Base-by-base conservation (phyloP, 2,113 vertebrate species). In the Scomber scombrus region DNA sequence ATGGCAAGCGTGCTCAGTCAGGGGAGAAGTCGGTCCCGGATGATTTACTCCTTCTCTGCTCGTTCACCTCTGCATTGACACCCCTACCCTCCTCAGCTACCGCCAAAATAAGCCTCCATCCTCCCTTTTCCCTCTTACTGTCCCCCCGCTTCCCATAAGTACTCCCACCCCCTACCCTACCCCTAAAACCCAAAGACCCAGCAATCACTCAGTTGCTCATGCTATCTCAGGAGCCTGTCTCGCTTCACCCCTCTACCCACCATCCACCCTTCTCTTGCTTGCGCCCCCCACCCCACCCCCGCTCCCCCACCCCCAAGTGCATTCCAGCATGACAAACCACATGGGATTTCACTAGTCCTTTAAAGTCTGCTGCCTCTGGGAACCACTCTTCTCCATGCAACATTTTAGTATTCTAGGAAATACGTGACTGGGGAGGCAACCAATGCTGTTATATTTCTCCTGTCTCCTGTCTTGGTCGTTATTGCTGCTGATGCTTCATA, bases 261-360 rank as follows among this genome's bases (percentile, higher is more conserved):
- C 75, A 75, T 73, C 76, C 49, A 52, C 45, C 65, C 77, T 60
- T 65, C 63, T 71, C 71, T 64, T 69, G 29, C 72, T 18, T 50
- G 34, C 62, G 34, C 40, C 19, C 61, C 75, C 65, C 56, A 56
- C 60, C 16, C 61, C 50, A 3, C 50, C 63, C 18, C 7, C 56
- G 14, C 64, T 8, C 64, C 40, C n/a, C 66, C 12, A 15, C 61
- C 46, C 85, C 80, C 72, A 57, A 84, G 81, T 86, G 92, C 91
- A 90, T 94, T 93, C 91, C 91, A 93, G 92, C 92, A 91, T 95
- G 94, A 94, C 92, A 94, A 94, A 93, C 92, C 93, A 88, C 93
- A 92, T 85, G 92, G 93, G 93, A 95, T 93, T 93, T 94, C 92
- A 89, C 82, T 86, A 89, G 92, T 91, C 93, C 93, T 94, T 93